A percentile compares a stretch with the other conserved stretches of the same genome.
Conservation (phyloP, 2,888 invertebrate species). For the Aricia artaxerxes region DNA sequence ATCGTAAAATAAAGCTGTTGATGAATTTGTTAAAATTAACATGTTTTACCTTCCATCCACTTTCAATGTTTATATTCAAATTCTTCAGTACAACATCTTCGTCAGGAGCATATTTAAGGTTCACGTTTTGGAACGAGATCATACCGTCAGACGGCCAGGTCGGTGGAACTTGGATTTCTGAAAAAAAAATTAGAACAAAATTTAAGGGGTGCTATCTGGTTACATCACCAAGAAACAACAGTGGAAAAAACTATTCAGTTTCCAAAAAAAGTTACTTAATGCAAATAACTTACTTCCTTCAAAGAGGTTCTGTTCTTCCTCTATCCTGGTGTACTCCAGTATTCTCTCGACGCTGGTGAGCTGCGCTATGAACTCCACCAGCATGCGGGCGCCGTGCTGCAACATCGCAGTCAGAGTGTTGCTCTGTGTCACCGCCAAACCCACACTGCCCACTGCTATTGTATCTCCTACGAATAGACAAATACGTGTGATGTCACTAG, state of each 20-base stretch:
- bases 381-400: slow-evolving; percentile 91
- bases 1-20: not conserved
- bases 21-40: not conserved
- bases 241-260: too few relatives aligned
- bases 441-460: slow-evolving; percentile 81
- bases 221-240: not conserved
- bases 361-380: slow-evolving; percentile 89
- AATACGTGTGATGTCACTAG: not conserved
- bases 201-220: not conserved
- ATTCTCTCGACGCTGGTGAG: slow-evolving; percentile 92
- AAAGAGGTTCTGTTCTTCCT: slow-evolving; percentile 79
- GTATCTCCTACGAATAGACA: slow-evolving; percentile 50
- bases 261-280: not conserved
- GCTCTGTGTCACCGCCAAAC: slow-evolving; percentile 84
- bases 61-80: slow-evolving; percentile 63
- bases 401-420: slow-evolving; percentile 81
- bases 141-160: slow-evolving; percentile 83
- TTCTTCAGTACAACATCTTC: slow-evolving; percentile 83
- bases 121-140: slow-evolving; percentile 81
- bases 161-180: slow-evolving; percentile 74
- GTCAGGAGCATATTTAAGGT: slow-evolving; percentile 81
- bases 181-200: not conserved
- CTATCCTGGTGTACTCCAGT: slow-evolving; percentile 88
- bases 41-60: slow-evolving; percentile 69
- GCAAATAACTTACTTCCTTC: slow-evolving; percentile 60